Evolutionary conservation across 2,888 invertebrate species (phyloP).

Genomic region (Acronicta psi): DNA sequence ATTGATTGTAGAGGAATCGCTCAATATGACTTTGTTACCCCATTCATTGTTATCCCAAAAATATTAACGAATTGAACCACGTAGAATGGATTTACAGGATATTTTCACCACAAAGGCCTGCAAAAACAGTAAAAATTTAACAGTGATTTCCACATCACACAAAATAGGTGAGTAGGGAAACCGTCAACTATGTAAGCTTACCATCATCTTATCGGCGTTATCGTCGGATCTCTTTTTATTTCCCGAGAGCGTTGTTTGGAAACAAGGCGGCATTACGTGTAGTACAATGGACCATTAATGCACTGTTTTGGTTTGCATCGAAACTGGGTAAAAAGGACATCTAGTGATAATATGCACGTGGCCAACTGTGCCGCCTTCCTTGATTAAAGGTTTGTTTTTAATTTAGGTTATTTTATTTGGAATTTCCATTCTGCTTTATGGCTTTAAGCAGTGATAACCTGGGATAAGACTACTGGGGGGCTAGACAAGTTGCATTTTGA

Average conservation of each 20-base stretch:
- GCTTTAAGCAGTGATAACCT: too few species aligned
- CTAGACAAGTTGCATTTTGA: too few species aligned
- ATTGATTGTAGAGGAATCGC: too few species aligned
- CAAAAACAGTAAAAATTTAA: conserved; percentile 13
- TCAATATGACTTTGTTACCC: too few species aligned
- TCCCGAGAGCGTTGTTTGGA: conserved; percentile 59
- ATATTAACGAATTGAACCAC: too few species aligned
- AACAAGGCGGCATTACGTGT: conserved; percentile 61
- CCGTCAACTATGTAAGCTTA: conserved; percentile 26
- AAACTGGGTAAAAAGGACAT: conserved; percentile 83
- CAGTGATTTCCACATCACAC: conserved; percentile 20
- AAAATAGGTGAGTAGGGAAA: conserved; percentile 16
- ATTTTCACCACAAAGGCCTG: background rate
- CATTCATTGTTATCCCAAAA: too few species aligned
- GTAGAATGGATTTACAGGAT: too few species aligned
- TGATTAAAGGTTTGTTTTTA: conserved; percentile 31
- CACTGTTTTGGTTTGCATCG: conserved; percentile 74
- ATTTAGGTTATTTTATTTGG: conserved; percentile 10
- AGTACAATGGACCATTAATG: conserved; percentile 80
- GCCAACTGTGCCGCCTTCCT: conserved; percentile 36
- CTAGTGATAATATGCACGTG: conserved; percentile 74
- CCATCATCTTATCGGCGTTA: conserved; percentile 58
- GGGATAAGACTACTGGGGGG: too few species aligned
- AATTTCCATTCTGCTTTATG: background rate
- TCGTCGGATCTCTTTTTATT: conserved; percentile 66